Conservation (phyloP, 2,113 vertebrate species). For the Nycticryphes semicollaris region DNA sequence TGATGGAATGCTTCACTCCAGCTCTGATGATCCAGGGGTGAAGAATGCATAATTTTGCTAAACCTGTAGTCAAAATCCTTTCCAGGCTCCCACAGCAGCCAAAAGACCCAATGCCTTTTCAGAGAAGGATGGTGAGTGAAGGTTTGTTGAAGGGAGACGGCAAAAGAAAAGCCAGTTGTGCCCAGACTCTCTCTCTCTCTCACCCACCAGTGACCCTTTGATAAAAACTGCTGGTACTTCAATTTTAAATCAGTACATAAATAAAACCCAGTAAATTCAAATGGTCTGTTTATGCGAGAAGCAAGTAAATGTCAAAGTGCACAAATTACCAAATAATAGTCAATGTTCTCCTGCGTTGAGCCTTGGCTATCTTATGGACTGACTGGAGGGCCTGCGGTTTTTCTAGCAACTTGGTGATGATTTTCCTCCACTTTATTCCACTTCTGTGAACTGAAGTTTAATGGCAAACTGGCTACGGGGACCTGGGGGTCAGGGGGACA, state of each 20-base stretch:
- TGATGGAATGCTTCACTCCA: background rate
- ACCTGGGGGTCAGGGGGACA: accelerated
- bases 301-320: background rate
- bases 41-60: background rate
- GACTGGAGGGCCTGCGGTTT: background rate
- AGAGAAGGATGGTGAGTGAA: background rate
- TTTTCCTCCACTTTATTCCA: background rate
- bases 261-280: background rate
- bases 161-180: background rate
- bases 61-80: background rate
- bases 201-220: background rate
- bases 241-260: background rate
- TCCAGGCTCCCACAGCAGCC: background rate
- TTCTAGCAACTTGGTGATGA: background rate
- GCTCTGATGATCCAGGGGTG: background rate
- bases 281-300: accelerated
- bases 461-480: background rate
- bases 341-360: accelerated
- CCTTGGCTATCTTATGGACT: background rate
- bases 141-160: background rate
- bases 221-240: background rate
- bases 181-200: background rate
- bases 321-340: background rate
- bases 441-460: background rate
- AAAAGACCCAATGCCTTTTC: background rate